phyloP scores from a whole-genome alignment of 2,797 vertebrate genomes.

The Borostomias antarcticus region DNA sequence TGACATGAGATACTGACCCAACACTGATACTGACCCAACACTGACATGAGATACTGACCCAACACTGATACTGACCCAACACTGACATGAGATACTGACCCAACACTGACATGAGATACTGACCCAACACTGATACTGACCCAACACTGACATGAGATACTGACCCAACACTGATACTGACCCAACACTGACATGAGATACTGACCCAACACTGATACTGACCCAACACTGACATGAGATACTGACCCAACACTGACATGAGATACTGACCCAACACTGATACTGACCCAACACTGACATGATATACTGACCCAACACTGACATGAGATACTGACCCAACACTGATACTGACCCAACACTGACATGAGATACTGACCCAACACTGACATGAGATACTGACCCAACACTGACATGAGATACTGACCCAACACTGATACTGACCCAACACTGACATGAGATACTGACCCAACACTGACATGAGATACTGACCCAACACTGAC shows the following conservation, averaged over 20 bases:
- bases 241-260: background rate
- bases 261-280: no score
- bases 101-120: no score
- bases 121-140: no score
- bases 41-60: background rate
- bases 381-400: no score
- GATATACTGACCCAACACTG: background rate
- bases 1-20: no score
- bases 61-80: constrained; percentile 1
- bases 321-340: no score
- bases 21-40: constrained; percentile 3
- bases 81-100: background rate
- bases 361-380: background rate
- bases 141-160: background rate
- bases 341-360: background rate
- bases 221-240: background rate
- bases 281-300: background rate
- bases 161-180: background rate
- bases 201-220: background rate
- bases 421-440: background rate
- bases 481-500: background rate
- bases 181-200: background rate
- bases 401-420: background rate
- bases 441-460: background rate
- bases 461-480: background rate